Conservation (phyloP, 1,140 invertebrate genomes). For the Cydia fagiglandana region DNA sequence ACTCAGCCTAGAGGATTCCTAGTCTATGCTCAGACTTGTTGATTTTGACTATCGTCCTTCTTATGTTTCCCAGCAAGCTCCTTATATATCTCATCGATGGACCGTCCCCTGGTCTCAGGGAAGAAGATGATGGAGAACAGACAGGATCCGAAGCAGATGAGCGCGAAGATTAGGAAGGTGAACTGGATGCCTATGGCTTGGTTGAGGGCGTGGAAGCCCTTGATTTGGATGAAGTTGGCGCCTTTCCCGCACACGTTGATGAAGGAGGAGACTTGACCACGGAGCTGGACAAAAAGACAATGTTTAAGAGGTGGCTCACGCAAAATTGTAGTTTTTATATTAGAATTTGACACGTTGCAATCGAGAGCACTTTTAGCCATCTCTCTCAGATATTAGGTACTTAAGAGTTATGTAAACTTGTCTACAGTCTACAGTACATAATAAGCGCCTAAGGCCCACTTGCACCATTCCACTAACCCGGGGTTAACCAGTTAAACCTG, state of each 20-base stretch:
- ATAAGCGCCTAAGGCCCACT: no score
- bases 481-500: no score
- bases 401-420: no score
- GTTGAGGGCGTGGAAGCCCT: constrained; percentile 66
- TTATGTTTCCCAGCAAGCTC: constrained; percentile 55
- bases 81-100: constrained; percentile 66
- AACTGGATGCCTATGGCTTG: constrained; percentile 68
- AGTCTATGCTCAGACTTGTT: no score
- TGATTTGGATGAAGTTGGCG: constrained; percentile 71
- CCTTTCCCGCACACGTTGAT: constrained; percentile 69
- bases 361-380: no score
- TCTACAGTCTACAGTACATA: no score
- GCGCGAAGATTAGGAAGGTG: constrained; percentile 67
- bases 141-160: constrained; percentile 60
- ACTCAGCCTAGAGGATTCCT: neutral
- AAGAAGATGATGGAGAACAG: constrained; percentile 62
- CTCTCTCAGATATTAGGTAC: no score
- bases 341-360: no score
- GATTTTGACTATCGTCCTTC: constrained; percentile 33
- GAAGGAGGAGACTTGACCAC: constrained; percentile 69
- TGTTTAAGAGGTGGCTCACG: neutral
- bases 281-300: constrained; percentile 52
- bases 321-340: no score
- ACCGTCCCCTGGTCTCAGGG: constrained; percentile 66
- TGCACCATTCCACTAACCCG: no score